Evolutionary conservation across 2,113 vertebrate genomes (phyloP).

Genomic region (Cryptomyrus ogoouensis): DNA sequence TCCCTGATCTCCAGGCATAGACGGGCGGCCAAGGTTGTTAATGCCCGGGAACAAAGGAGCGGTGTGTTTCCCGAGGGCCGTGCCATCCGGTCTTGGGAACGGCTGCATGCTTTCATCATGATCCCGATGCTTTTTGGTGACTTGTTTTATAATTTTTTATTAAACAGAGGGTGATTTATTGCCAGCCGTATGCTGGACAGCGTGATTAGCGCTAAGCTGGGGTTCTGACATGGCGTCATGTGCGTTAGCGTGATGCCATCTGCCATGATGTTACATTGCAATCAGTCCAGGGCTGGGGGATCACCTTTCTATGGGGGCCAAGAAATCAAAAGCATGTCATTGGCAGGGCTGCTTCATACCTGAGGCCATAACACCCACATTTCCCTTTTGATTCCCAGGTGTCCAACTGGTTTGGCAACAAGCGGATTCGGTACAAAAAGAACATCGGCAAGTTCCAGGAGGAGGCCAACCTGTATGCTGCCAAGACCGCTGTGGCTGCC

Average conservation of each 20-base stretch:
- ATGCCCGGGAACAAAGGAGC: neutral
- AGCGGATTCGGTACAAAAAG: conserved; percentile 88
- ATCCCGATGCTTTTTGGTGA: neutral
- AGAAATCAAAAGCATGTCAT: neutral
- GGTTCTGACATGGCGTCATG: neutral
- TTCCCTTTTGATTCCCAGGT: conserved; percentile 54
- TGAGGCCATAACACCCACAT: neutral
- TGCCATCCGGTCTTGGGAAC: neutral
- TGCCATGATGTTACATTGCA: neutral
- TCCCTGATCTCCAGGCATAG: neutral
- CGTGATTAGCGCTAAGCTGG: neutral
- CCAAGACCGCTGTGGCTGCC: conserved; percentile 78
- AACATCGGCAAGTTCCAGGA: conserved; percentile 86
- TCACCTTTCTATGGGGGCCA: neutral
- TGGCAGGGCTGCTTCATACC: neutral
- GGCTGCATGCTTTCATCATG: neutral
- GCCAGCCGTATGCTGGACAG: neutral
- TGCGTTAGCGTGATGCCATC: neutral
- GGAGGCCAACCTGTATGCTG: conserved; percentile 81
- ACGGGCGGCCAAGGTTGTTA: neutral
- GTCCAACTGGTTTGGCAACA: conserved; percentile 88
- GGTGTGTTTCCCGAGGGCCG: neutral
- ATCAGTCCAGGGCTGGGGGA: neutral
- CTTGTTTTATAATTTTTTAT: neutral
- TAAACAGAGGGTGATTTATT: neutral